Evolutionary conservation across 2,888 invertebrate species (phyloP).

Genomic region (Cryptocheilus praepositus): DNA sequence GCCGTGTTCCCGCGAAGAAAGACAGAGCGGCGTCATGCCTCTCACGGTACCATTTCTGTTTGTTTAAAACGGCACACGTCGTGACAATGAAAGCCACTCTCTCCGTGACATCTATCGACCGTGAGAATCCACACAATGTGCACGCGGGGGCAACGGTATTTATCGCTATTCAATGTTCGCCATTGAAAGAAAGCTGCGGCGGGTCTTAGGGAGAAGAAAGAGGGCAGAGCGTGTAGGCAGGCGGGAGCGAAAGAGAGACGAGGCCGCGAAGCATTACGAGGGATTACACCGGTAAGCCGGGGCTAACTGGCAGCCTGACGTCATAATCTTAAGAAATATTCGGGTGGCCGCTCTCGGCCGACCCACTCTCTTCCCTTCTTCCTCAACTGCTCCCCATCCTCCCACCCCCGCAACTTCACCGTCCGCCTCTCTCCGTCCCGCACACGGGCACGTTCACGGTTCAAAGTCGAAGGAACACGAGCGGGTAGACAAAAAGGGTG

Average conservation of each 20-base stretch:
- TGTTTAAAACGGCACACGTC: background rate
- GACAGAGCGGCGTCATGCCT: too few species aligned
- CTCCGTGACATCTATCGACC: conserved; percentile 7
- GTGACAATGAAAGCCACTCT: conserved; percentile 7
- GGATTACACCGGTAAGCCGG: conserved; percentile 74
- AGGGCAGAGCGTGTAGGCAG: conserved; percentile 19
- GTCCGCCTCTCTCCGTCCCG: conserved; percentile 8
- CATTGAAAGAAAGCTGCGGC: conserved; percentile 24
- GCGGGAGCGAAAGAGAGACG: conserved; percentile 7
- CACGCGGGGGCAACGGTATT: conserved; percentile 23
- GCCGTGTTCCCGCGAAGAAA: too few species aligned
- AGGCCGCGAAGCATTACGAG: conserved; percentile 64
- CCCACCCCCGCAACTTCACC: conserved; percentile 17
- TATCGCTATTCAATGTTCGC: conserved; percentile 27
- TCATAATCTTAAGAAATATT: conserved; percentile 74
- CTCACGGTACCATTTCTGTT: background rate
- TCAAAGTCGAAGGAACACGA: conserved; percentile 21
- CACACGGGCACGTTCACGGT: background rate
- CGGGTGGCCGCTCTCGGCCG: conserved; percentile 56
- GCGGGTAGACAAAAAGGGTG: conserved; percentile 17
- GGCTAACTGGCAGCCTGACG: conserved; percentile 72
- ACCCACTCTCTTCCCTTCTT: conserved; percentile 38
- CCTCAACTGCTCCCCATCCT: conserved; percentile 22
- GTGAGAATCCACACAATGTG: conserved; percentile 17
- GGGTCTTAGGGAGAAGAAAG: conserved; percentile 18